Evolutionary conservation across 2,113 vertebrate species (phyloP).

Genomic region (Salvelinus namaycush): DNA sequence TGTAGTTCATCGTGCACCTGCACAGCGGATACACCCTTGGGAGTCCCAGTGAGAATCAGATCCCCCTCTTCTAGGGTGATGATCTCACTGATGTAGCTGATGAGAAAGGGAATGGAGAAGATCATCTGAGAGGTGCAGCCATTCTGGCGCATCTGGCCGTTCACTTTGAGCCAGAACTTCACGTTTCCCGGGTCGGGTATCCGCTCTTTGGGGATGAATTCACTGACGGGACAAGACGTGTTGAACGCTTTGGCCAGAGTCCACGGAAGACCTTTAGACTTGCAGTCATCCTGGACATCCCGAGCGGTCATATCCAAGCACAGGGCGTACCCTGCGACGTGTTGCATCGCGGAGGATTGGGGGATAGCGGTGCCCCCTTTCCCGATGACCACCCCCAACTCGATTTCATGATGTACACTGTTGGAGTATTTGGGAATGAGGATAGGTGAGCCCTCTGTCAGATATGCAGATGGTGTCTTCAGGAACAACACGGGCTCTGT

Average conservation of each 20-base stretch:
- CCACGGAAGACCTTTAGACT: constrained; percentile 93
- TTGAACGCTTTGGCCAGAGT: constrained; percentile 92
- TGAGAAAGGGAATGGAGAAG: constrained; percentile 88
- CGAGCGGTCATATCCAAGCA: constrained; percentile 97
- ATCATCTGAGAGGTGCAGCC: constrained; percentile 90
- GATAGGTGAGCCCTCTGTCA: constrained; percentile 82
- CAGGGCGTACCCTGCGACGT: constrained; percentile 90
- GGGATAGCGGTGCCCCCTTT: constrained; percentile 76
- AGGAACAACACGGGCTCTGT: constrained; percentile 87
- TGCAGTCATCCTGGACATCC: constrained; percentile 88
- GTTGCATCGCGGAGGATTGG: constrained; percentile 80
- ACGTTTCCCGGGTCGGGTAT: constrained; percentile 85
- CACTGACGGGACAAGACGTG: constrained; percentile 89
- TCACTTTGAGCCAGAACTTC: constrained; percentile 91
- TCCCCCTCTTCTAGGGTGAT: constrained; percentile 91
- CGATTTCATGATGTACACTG: constrained; percentile 91
- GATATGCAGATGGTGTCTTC: constrained; percentile 89
- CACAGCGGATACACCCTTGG: constrained; percentile 87
- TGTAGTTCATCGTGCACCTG: constrained; percentile 84
- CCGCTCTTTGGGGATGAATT: constrained; percentile 88
- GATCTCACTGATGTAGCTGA: constrained; percentile 92
- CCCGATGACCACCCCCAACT: constrained; percentile 90
- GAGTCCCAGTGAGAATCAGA: constrained; percentile 88
- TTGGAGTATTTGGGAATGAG: constrained; percentile 79
- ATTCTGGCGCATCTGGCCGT: constrained; percentile 83